Percentiles rank a stretch among this genome's conserved stretches.
phyloP scores from a whole-genome alignment of 2,888 invertebrate genomes.

The Melipona beecheii region DNA sequence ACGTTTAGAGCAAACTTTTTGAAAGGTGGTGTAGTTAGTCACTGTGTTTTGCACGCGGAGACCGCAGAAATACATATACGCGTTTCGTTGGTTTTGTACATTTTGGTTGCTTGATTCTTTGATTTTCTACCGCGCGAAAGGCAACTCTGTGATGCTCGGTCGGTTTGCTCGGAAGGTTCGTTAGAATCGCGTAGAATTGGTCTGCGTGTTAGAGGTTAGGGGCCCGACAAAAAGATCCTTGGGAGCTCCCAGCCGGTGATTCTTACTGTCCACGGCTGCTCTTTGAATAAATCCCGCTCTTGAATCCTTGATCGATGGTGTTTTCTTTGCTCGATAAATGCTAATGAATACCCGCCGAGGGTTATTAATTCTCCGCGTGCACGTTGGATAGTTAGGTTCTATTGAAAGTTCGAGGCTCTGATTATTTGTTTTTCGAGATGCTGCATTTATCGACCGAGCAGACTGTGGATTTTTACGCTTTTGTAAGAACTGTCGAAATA shows the following conservation, averaged over 20 bases:
- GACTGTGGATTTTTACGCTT: too few relatives aligned
- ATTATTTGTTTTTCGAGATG: background rate
- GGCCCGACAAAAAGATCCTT: background rate
- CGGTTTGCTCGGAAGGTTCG: background rate
- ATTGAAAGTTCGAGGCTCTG: background rate
- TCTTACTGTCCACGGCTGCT: conserved; percentile 13
- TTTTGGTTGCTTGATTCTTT: conserved; percentile 8
- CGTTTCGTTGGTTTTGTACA: conserved; percentile 12
- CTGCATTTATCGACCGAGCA: background rate
- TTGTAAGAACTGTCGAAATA: too few relatives aligned
- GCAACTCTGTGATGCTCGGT: background rate
- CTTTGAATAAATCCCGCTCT: conserved; percentile 14
- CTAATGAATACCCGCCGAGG: conserved; percentile 17
- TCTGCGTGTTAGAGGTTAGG: background rate
- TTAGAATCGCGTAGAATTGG: background rate
- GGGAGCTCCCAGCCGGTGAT: conserved; percentile 1
- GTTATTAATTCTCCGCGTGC: conserved; percentile 18
- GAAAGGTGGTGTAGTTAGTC: background rate
- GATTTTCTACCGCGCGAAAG: conserved; percentile 3
- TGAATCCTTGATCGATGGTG: conserved; percentile 28
- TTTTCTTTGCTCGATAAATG: conserved; percentile 31
- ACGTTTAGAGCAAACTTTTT: background rate
- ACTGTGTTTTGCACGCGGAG: conserved; percentile 23
- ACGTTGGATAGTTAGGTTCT: background rate
- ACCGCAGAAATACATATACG: conserved; percentile 29